These are phyloP conservation scores for Camponotus vicinus DNA, from an alignment of 1,140 invertebrate genomes.

Conservation along the genomic window DNA sequence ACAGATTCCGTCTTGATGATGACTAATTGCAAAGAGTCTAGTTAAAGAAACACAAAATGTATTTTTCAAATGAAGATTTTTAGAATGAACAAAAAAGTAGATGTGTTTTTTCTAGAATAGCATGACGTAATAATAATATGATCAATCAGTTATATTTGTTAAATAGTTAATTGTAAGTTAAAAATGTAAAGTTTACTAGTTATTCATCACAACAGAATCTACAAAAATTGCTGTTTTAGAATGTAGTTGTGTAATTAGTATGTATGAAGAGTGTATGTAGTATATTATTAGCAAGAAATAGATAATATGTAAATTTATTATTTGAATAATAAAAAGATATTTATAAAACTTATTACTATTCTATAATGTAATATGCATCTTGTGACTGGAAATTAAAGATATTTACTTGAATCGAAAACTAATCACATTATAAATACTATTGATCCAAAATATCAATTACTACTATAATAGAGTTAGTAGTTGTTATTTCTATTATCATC, in stretches of 20 bases:
- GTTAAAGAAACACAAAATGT: slow-evolving; percentile 17
- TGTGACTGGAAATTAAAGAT: neutral
- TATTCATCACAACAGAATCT: slow-evolving; percentile 9
- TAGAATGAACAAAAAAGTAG: neutral
- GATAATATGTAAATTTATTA: neutral
- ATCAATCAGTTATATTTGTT: slow-evolving; percentile 36
- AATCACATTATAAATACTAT: neutral
- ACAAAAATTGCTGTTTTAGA: slow-evolving; percentile 22
- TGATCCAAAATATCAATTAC: slow-evolving; percentile 12
- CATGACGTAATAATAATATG: slow-evolving; percentile 3
- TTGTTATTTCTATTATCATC: slow-evolving; percentile 35
- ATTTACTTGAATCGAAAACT: neutral
- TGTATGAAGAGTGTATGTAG: slow-evolving; percentile 2
- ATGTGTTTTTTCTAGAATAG: slow-evolving; percentile 33
- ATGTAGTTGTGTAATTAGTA: slow-evolving; percentile 28
- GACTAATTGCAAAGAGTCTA: slow-evolving; percentile 20
- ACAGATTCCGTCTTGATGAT: slow-evolving; percentile 42
- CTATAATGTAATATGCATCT: neutral
- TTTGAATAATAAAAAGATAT: slow-evolving; percentile 26
- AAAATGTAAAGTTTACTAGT: slow-evolving; percentile 7
- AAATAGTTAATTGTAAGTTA: slow-evolving; percentile 27
- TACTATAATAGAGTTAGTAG: slow-evolving; percentile 27
- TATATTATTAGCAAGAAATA: slow-evolving; percentile 8
- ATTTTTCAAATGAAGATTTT: slow-evolving; percentile 55
- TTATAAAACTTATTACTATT: slow-evolving; percentile 20